Percentiles rank a stretch among this genome's conserved stretches.
Conservation (phyloP, 37 sponge, comb jelly and placozoan genomes). For the Chondrilla cf. caribensis region DNA sequence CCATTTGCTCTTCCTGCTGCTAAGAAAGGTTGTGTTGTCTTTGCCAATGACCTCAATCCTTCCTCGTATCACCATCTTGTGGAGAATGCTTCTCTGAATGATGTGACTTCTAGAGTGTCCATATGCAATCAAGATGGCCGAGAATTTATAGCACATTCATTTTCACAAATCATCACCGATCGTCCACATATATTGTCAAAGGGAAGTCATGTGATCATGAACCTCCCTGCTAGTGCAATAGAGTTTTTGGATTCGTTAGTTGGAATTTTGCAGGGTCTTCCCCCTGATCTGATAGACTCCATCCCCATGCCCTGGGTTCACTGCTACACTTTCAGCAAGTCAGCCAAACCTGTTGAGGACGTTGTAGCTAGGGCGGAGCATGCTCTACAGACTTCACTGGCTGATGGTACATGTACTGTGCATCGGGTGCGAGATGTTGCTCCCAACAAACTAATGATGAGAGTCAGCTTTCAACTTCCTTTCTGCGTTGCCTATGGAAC, state of each 20-base stretch:
- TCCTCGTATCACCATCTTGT: conserved; percentile 60
- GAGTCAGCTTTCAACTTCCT: conserved; percentile 76
- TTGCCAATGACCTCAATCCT: conserved; percentile 97
- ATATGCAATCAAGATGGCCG: conserved; percentile 87
- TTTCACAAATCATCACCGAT: conserved; percentile 19
- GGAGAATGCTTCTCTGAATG: conserved; percentile 75
- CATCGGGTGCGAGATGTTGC: conserved; percentile 68
- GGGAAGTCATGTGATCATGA: conserved; percentile 77
- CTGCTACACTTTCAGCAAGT: conserved; percentile 83
- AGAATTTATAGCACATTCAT: conserved; percentile 67
- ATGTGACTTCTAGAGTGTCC: conserved; percentile 32
- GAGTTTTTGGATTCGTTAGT: conserved; percentile 68
- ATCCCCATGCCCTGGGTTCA: conserved; percentile 63
- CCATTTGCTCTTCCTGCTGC: conserved; percentile 94
- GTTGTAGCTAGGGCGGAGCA: conserved; percentile 31
- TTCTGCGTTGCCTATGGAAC: conserved; percentile 23
- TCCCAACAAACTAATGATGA: conserved; percentile 76
- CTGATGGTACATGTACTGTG: conserved; percentile 24
- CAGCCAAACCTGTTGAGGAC: conserved; percentile 43
- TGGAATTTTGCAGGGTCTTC: conserved; percentile 30
- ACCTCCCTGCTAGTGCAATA: conserved; percentile 78
- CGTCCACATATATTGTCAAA: neutral
- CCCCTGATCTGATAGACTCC: neutral
- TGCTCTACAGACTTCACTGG: conserved; percentile 25
- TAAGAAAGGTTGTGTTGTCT: conserved; percentile 77